Base-by-base conservation (phyloP, 2,797 vertebrate species). In the Sebastes nivosus region DNA sequence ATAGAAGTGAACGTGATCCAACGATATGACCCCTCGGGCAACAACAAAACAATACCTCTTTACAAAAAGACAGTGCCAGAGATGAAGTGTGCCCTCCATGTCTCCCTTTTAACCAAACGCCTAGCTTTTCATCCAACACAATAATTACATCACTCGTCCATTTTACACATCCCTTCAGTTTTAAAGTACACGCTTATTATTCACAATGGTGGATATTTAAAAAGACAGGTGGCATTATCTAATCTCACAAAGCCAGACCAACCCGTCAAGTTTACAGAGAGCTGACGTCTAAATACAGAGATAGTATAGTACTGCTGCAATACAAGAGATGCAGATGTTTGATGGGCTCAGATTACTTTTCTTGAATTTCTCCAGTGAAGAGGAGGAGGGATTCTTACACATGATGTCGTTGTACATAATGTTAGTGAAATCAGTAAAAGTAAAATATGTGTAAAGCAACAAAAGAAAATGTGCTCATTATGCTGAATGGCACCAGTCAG, bases 11-110 rank as follows among this genome's bases (percentile, higher is more conserved):
- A 50, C 8, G 7, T 57, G 46, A 25, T 75, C 67, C 71, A 86
- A 46, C 3, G 2, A 54, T 70, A 63, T n/a, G 65, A 86, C 82
- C 84, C 72, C 72, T 30, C 66, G 58, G 66, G 79, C 77, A 69
- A 78, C 70, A 89, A 80, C 60, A 85, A 90, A 74, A 81, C 55
- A 80, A 64, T 36, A 54, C 27, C 24, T 59, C 54, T 11, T 30
- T 20, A 70, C 63, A 76, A 70, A 42, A 42, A 85, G 76, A 87
- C 42, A 72, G 50, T 1, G 32, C 4, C 34, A 75, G 66, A 42
- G 65, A 46, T 64, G 8, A 77, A 76, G 75, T 30, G 34, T 18
- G 58, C n/a, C 46, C 67, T 66, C 22, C n/a, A 32, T 73, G 80
- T 73, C 30, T 79, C 46, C 52, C 10, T 46, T 60, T 60, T 42